phyloP scores from a whole-genome alignment of 2,888 invertebrate species.

The Unio delphinus region DNA sequence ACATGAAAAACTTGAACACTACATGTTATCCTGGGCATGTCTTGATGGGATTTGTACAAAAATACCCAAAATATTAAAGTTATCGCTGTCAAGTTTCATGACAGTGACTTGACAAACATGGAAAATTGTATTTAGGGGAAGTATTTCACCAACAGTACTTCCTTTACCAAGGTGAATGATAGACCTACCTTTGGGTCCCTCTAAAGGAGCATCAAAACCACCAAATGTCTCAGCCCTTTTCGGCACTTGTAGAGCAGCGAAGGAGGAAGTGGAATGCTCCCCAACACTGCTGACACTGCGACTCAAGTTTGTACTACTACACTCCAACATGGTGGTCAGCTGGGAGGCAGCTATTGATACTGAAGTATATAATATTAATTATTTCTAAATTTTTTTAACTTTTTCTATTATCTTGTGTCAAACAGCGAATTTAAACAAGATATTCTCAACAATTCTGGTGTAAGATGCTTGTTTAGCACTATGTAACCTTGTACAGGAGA shows the following conservation, averaged over 20 bases:
- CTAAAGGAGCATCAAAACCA: conserved; percentile 82
- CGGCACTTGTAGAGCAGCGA: conserved; percentile 87
- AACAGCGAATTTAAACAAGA: background rate
- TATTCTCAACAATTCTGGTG: background rate
- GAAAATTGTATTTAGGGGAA: background rate
- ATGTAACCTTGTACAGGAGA: no score
- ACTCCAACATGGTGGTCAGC: conserved; percentile 65
- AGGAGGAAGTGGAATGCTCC: conserved; percentile 89
- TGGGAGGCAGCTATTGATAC: conserved; percentile 58
- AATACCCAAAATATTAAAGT: no score
- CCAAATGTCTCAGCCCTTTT: conserved; percentile 96
- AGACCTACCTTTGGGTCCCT: conserved; percentile 43
- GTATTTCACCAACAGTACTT: background rate
- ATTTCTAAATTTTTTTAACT: background rate
- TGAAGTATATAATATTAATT: conserved; percentile 11
- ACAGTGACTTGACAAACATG: background rate
- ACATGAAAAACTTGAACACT: no score
- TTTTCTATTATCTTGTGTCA: background rate
- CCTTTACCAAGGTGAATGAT: no score
- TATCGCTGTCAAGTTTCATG: no score
- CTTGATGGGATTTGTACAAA: no score
- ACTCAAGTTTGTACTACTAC: conserved; percentile 82
- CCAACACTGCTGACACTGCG: conserved; percentile 95
- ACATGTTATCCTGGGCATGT: no score
- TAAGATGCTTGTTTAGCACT: background rate